Base-by-base conservation (phyloP, 2,113 vertebrate genomes). In the Lates calcarifer region DNA sequence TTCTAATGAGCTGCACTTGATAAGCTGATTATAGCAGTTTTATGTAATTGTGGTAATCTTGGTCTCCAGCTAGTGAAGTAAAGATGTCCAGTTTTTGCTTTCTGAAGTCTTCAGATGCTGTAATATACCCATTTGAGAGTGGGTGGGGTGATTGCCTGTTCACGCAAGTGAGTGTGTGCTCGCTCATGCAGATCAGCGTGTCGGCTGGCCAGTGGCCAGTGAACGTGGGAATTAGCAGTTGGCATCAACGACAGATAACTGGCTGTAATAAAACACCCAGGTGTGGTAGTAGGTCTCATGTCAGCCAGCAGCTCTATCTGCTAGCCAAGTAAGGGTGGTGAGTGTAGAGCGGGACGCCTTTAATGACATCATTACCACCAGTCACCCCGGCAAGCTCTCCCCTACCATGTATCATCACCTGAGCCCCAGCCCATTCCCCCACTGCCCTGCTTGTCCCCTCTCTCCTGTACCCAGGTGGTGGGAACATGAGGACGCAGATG, bases 181-280 rank as follows among this genome's bases (percentile, higher is more conserved):
- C 53, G 29, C 33, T 77, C 18, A 17, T 80, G 68, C 49, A 55
- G 35, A 68, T 73, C 72, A 56, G 39, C 33, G 55, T 77, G 63
- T 47, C 56, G 41, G 61, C 79, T 83, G 70, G 77, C 58, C 33
- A 45, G 51, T 58, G 64, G 60, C 83, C 68, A 88, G 73, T 53
- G 77, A 77, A 68, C 64, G 76, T 17, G 77, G 75, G 67, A 71
- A 77, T 85, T 69, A 67, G 72, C 73, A 7, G 53, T 71, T 87
- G 74, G 81, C 79, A 77, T 63, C 18, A 20, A 62, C 56, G 63
- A 67, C 85, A 85, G 80, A 88, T 85, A 87, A 89, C 79, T 81
- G 84, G 83, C 79, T 67, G 37, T 83, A 90, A 91, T 89, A 68
- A 86, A 91, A 87, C 56, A 83, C 64, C 73, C 89, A 92, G 86